A percentile compares a stretch with the other conserved stretches of the same genome.
Conservation (phyloP, 2,888 invertebrate species). For the Pyrrhia umbra region DNA sequence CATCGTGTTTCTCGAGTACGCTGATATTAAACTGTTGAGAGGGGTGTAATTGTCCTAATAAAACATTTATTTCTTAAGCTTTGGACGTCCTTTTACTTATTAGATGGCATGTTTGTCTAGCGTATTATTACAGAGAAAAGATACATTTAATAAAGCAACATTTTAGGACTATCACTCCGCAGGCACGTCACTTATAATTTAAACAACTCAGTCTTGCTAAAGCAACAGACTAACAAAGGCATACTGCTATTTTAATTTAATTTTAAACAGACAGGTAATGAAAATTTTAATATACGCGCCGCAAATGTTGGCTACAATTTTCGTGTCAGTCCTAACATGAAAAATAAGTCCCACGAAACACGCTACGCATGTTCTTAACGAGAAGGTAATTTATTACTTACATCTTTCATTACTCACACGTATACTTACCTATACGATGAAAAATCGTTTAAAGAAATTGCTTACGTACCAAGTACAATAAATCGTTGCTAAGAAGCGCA, state of each 20-base stretch:
- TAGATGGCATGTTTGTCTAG: slow-evolving; percentile 9
- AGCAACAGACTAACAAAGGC: slow-evolving; percentile 6
- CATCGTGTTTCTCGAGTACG: slow-evolving; percentile 63
- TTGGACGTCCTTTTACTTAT: slow-evolving; percentile 18
- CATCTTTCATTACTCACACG: slow-evolving; percentile 65
- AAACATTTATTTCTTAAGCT: slow-evolving; percentile 42
- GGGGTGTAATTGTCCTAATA: slow-evolving; percentile 46
- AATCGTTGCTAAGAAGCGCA: slow-evolving; percentile 71
- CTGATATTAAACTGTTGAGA: slow-evolving; percentile 43
- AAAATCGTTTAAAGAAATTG: slow-evolving; percentile 74
- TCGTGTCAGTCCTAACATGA: slow-evolving; percentile 49
- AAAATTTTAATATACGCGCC: slow-evolving; percentile 47
- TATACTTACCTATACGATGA: slow-evolving; percentile 63
- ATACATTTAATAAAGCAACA: slow-evolving; percentile 1
- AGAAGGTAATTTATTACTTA: slow-evolving; percentile 63
- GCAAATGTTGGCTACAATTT: slow-evolving; percentile 50
- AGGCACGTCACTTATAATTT: neutral
- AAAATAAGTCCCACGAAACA: slow-evolving; percentile 55
- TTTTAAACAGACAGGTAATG: slow-evolving; percentile 48
- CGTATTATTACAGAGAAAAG: slow-evolving; percentile 2
- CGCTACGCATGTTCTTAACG: slow-evolving; percentile 52
- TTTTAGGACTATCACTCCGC: neutral
- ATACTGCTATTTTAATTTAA: slow-evolving; percentile 19
- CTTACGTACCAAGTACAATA: slow-evolving; percentile 69
- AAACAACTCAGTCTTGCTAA: slow-evolving; percentile 7